Base-by-base conservation (phyloP, 2,888 invertebrate species). In the Drosophila bunnanda region DNA sequence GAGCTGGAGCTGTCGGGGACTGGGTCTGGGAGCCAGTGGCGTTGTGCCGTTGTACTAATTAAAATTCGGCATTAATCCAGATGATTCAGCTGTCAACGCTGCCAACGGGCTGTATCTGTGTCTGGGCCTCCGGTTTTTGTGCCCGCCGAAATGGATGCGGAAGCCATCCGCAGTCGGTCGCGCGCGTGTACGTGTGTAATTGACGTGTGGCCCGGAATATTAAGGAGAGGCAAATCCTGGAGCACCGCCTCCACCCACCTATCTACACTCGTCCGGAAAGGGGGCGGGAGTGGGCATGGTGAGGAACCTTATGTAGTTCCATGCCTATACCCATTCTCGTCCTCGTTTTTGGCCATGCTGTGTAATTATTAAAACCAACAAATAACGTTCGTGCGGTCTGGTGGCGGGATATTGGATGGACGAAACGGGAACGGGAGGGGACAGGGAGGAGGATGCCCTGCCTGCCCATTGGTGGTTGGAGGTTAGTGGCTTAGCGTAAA, bases 351-450 rank as follows among this genome's bases (percentile, higher is more conserved):
- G 50, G 41, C 55, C 60, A 64, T 69, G 77, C 78, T 85, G 78
- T 79, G 87, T 89, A 89, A 89, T 89, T 89, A 89, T 87, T 80
- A 89, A 86, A 89, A 81, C 88, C 89, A 89, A 89, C 90, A 89
- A 89, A 89, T 89, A 82, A 88, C 76, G 76, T 78, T 83, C 74
- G 61, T 81, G 83, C 74, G 83, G 84, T 65, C 43, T 59, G 44
- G 74, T 22, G 52, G 52, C 20, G 52, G 41, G 32, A 30, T 36
- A 34, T 25, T 20, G 64, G 48, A 39, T 30, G 36, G 36, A 38
- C 28, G 17, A 13, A 2, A 13, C 13, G 32, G 50, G 50, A 15
- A 4, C 2, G 20, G 48, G 30, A 15, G 2, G 1, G 30, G 30
- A 22, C 22, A 22, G 43, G 22, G 4, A 15, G 10, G n/a, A n/a